phyloP scores from a whole-genome alignment of 2,113 vertebrate species.

The Heteronetta atricapilla region DNA sequence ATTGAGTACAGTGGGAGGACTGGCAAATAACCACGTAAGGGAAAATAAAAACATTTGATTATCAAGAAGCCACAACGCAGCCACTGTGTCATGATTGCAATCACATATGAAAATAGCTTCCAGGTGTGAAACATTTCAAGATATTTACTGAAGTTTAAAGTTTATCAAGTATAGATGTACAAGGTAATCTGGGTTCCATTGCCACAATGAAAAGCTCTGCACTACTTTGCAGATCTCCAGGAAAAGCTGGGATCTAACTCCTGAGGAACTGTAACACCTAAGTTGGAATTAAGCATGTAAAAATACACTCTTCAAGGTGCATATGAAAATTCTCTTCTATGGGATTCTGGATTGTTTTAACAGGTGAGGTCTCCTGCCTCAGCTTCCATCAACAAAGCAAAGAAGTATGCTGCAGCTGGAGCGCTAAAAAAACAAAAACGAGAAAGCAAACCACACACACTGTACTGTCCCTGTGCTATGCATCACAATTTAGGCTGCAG shows the following conservation, averaged over 20 bases:
- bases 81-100: background rate
- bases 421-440: background rate
- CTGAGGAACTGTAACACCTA: background rate
- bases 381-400: background rate
- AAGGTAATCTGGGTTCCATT: background rate
- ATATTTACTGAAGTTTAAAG: too few species aligned
- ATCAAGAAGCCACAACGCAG: background rate
- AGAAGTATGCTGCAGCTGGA: background rate
- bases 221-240: background rate
- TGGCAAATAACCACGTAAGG: background rate
- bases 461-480: too few species aligned
- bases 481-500: background rate
- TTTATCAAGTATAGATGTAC: background rate
- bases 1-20: background rate
- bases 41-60: background rate
- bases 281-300: background rate
- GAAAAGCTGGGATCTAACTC: background rate
- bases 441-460: too few species aligned
- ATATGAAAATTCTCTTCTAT: background rate
- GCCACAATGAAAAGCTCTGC: background rate
- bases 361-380: background rate
- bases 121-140: background rate
- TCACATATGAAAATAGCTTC: background rate
- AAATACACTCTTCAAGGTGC: background rate
- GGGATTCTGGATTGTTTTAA: background rate